A percentile compares a stretch with the other conserved stretches of the same genome.
Evolutionary conservation across 2,888 invertebrate genomes (phyloP).

Genomic region (Cybosia mesomella): DNA sequence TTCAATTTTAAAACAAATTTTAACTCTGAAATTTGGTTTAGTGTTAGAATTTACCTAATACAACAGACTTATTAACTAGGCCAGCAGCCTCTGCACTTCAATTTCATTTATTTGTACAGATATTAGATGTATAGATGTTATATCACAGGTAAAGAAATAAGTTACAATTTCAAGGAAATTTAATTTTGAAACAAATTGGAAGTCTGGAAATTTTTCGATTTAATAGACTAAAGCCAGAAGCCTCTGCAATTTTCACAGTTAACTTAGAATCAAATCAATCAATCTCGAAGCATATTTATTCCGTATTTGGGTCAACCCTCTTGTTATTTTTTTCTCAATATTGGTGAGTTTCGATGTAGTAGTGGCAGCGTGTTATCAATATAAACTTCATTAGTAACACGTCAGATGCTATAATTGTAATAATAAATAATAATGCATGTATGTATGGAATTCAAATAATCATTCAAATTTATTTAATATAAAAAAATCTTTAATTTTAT

Average conservation of each 20-base stretch:
- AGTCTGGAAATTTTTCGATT: neutral
- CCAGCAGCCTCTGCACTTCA: no score
- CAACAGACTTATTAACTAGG: no score
- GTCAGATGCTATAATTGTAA: neutral
- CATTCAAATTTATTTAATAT: no score
- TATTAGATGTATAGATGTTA: no score
- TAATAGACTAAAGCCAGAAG: neutral
- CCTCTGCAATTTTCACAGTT: neutral
- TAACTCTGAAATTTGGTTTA: no score
- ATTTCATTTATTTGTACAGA: no score
- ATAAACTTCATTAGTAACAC: neutral
- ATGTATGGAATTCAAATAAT: no score
- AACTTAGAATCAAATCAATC: constrained; percentile 9
- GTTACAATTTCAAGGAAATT: neutral
- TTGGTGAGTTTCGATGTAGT: neutral
- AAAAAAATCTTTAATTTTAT: no score
- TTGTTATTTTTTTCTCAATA: neutral
- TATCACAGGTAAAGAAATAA: no score
- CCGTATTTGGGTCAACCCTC: neutral
- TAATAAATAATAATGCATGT: no score
- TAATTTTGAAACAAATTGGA: neutral
- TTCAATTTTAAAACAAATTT: neutral
- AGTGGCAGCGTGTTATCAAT: neutral
- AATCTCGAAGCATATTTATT: neutral
- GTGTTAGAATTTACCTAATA: no score